Base-by-base conservation (phyloP, 2,888 invertebrate species). In the Aelia acuminata region DNA sequence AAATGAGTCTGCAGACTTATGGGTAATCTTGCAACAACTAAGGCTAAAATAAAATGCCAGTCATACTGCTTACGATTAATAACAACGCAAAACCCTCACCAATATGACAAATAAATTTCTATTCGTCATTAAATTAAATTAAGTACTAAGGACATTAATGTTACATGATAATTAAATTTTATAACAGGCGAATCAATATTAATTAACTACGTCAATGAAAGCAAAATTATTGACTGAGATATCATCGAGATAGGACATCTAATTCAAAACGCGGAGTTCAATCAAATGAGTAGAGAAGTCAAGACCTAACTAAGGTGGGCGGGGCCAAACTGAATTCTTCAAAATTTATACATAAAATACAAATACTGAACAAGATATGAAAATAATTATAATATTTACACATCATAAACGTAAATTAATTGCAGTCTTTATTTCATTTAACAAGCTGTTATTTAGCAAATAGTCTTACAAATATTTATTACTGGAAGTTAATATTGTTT, bases 31-130 rank as follows among this genome's bases (percentile, higher is more conserved):
- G 39, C 80, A 43, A 43, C 39, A 43, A 80, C 80, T 80, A 80
- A 80, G n/a, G 80, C 80, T 5, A 80, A 80, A 80, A 80, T 80
- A 80, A 80, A 80, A 80, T 43, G 80, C 80, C 43, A 80, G 80
- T 80, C 80, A 80, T 80, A 80, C 43, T 80, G 13, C 43, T 80
- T 43, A 43, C 22, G 39, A 43, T 43, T 39, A 80, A 80, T 22
- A 43, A 43, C 39, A 80, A 80, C 22, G 43, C 39, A 43, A n/a
- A n/a, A 13, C 26, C 26, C n/a, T 1, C 31, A 1, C 0, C 31
- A 63, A 2, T 3, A 63, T 63, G 3, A 63, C 18, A 4, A 31
- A 63, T 31, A 31, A 4, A 63, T 4, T 63, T 63, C 18, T 5
- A 63, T 31, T 31, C 2, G 4, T 18, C 26, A 22, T 31, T 3